Evolutionary conservation across 30 jellyfish, hydroid and myxozoan genomes (phyloP).

Genomic region (Nemopilema nomurai): DNA sequence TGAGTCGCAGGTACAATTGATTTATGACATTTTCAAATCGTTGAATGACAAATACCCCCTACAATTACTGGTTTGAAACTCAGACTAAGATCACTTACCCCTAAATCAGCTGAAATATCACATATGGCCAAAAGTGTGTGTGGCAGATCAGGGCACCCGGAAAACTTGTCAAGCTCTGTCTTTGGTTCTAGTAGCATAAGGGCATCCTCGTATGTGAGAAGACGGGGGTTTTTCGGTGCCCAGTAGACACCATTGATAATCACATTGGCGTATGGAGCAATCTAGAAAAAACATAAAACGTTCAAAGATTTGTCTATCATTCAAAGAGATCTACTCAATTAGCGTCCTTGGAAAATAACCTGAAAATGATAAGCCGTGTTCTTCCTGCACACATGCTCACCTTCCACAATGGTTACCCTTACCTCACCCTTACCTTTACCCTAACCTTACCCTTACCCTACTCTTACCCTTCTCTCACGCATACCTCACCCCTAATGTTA

Average conservation of each 20-base stretch:
- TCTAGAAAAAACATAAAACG: constrained; percentile 30
- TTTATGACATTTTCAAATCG: too few relatives aligned
- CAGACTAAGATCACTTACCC: constrained; percentile 57
- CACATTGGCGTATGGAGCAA: constrained; percentile 85
- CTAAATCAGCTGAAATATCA: constrained; percentile 86
- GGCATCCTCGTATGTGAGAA: constrained; percentile 78
- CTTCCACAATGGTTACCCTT: too few relatives aligned
- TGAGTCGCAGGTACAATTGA: too few relatives aligned
- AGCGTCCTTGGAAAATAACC: too few relatives aligned
- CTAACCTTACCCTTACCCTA: too few relatives aligned
- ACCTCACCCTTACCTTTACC: too few relatives aligned
- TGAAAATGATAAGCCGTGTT: too few relatives aligned
- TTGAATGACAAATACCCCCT: too few relatives aligned
- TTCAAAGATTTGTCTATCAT: background rate
- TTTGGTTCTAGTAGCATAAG: constrained; percentile 53
- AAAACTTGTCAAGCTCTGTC: constrained; percentile 50
- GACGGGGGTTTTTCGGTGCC: constrained; percentile 89
- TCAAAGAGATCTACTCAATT: background rate
- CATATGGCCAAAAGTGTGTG: constrained; percentile 83
- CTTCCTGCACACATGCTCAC: too few relatives aligned
- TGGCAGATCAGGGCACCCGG: constrained; percentile 96
- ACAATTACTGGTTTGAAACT: background rate
- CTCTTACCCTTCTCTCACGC: too few relatives aligned
- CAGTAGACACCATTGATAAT: constrained; percentile 87
- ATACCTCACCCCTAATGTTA: too few relatives aligned